Evolutionary conservation across 2,113 vertebrate genomes (phyloP), one percentile per base, ranked within the genome.

Genomic region (Kryptolebias marmoratus): DNA sequence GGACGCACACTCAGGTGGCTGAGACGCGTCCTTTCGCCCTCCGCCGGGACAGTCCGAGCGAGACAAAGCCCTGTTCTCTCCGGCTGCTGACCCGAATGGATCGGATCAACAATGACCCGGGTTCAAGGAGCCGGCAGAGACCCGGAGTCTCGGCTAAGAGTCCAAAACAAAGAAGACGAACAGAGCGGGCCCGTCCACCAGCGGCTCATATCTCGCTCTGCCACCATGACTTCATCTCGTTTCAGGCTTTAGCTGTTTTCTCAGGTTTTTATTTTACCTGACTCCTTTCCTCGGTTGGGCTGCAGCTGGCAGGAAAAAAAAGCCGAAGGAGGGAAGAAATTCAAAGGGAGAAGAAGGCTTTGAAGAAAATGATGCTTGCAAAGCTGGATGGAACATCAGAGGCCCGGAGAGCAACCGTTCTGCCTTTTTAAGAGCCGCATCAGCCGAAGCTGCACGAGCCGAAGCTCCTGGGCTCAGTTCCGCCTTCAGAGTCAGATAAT

Each of bases 381-480:
- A 85, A 88, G 84, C 85, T 89, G 84, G 82, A 85, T 80, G 78
- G 72, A 76, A 89, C 80, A 81, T 87, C 85, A 88, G 79, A 90
- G 79, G 64, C 75, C 42, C 48, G 60, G 67, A 68, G 59, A 56
- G 80, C 82, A 72, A 61, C 79, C 75, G 71, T 61, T 72, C 69
- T 73, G 77, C 56, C 76, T 86, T 77, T 82, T 81, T 16, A 36
- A 81, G 66, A 70, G 61, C 36, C 59, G 61, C 77, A 64, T 67
- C 5, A 50, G 44, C 76, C 64, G 42, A 6, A 2, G n/a, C 72
- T 75, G 70, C 49, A 57, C 68, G 68, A 66, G 71, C 75, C 83
- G 80, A 77, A 75, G 11, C 79, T 10, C 36, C 36, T 7, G 7
- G 87, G 73, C 59, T 73, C 81, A 83, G 86, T 84, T 77, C 84